Base-by-base conservation (phyloP, 1,140 invertebrate species). In the Zaprionus lachaisei region DNA sequence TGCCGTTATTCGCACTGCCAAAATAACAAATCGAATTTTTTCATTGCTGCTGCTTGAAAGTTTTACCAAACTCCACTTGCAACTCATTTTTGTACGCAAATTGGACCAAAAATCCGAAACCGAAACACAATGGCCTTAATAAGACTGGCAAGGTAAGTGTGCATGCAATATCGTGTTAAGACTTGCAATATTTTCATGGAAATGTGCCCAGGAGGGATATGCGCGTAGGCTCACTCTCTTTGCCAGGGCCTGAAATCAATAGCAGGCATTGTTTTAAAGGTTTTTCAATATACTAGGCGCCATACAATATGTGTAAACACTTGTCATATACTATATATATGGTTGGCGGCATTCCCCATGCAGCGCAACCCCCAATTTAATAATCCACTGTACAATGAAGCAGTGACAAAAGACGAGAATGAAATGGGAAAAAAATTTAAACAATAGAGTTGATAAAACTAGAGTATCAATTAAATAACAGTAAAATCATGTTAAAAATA, bases 91-190 rank as follows among this genome's bases (percentile, higher is more conserved):
- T 57, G 26, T 51, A 72, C 15, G 47, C 28, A 26, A 73, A 72
- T 37, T 37, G 38, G 67, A 77, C 58, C 71, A 77, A 74, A 47
- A 47, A 17, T n/a, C n/a, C 12, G 14, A 38, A 71, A 56, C 12
- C 55, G 68, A 66, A 77, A 51, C 75, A 77, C 37, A 79, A 92
- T 92, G 91, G 83, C 91, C 64, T 80, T 92, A 76, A 79, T 91
- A 80, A 92, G 79, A 91, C 86, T 92, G 75, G 91, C 91, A 77
- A 92, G 91, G 91, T 92, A 58, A 92, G 90, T 78, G 4, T 31
- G 26, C 28, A 14, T 61, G 44, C 28, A 28, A 7, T 55, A 14
- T 20, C 54, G n/a, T 55, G 38, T 17, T 4, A 37, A 38, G 22
- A 54, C 28, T 49, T 31, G 38, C 24, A 62, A n/a, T 62, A 62